phyloP scores from a whole-genome alignment of 1,140 invertebrate genomes.

The Halictus rubicundus region DNA sequence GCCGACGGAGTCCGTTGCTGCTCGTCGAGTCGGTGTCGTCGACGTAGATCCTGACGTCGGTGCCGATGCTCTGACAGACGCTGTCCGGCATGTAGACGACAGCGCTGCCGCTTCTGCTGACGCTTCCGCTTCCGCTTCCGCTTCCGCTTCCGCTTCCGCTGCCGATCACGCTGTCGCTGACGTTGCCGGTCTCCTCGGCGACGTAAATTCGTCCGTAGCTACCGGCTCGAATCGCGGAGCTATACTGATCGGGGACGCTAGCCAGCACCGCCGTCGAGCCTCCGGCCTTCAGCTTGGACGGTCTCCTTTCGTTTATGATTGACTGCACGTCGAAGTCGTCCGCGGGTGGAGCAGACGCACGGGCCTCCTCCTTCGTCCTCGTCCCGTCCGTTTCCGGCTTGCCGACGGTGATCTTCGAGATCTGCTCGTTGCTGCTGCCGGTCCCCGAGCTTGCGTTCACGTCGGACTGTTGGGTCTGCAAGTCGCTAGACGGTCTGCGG shows the following conservation, averaged over 20 bases:
- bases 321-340: constrained; percentile 77
- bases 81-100: constrained; percentile 49
- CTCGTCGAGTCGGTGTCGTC: constrained; percentile 71
- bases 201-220: constrained; percentile 64
- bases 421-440: constrained; percentile 13
- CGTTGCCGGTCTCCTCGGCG: constrained; percentile 53
- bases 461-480: constrained; percentile 50
- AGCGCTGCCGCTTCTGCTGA: background rate
- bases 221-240: constrained; percentile 2
- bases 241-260: constrained; percentile 46
- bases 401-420: constrained; percentile 19
- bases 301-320: constrained; percentile 77
- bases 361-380: constrained; percentile 42
- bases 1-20: constrained; percentile 49
- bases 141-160: constrained; percentile 22
- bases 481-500: constrained; percentile 53
- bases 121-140: background rate
- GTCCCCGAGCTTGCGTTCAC: constrained; percentile 35
- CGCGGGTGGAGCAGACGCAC: constrained; percentile 31
- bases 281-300: constrained; percentile 70
- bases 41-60: constrained; percentile 68
- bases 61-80: constrained; percentile 33
- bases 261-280: constrained; percentile 27
- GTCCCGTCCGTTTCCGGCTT: constrained; percentile 44
- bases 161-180: constrained; percentile 23